phyloP scores from a whole-genome alignment of 2,113 vertebrate genomes.

The Dolichotis patagonum region DNA sequence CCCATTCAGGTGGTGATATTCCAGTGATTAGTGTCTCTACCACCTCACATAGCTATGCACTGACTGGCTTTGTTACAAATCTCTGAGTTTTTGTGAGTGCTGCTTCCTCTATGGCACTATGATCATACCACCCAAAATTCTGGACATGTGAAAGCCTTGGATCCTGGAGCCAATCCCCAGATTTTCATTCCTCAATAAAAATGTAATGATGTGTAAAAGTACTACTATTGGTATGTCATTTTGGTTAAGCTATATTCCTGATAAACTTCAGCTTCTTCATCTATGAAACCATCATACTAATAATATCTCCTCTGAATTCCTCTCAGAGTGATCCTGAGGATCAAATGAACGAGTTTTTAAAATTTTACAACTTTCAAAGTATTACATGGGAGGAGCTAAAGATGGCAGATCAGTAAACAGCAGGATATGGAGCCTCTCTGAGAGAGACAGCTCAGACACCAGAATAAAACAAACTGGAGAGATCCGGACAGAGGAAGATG shows the following conservation, averaged over 20 bases:
- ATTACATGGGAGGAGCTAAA: no score
- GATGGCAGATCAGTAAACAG: no score
- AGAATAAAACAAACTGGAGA: no score
- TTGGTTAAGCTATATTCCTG: not conserved
- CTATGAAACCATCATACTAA: not conserved
- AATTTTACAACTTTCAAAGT: not conserved
- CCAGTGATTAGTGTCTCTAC: no score
- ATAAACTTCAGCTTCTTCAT: conserved; percentile 1
- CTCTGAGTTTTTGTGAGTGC: not conserved
- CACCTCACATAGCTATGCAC: no score
- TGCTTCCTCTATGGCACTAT: no score
- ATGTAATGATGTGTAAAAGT: not conserved
- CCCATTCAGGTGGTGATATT: no score
- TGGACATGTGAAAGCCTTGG: not conserved
- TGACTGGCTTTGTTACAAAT: not conserved
- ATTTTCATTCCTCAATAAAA: not conserved
- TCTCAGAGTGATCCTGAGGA: not conserved
- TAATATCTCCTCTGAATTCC: not conserved
- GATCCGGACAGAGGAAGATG: no score
- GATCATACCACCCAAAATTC: not conserved
- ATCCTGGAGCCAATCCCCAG: not conserved
- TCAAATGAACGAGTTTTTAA: conserved; percentile 42
- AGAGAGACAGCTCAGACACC: no score
- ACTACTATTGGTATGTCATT: not conserved
- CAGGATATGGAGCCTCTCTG: no score